These are phyloP conservation scores for Oryzias sinensis DNA, from an alignment of 2,797 vertebrate species.

Conservation along the genomic window DNA sequence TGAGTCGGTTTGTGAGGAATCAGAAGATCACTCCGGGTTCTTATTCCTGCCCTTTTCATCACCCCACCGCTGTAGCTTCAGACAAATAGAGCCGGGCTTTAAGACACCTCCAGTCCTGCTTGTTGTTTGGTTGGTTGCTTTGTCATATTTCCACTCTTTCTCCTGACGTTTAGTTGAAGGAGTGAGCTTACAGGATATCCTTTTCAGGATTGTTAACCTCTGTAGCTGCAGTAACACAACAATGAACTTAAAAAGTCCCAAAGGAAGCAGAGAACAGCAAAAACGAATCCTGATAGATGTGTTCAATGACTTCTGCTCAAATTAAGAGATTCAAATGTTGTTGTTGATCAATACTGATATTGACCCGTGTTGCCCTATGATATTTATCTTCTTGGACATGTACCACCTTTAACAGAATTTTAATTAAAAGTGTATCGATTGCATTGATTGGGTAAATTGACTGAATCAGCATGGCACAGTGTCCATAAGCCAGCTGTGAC, in stretches of 20 bases:
- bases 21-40: slow-evolving; percentile 27
- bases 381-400: slow-evolving; percentile 39
- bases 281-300: not conserved
- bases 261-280: not conserved
- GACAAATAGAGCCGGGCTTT: slow-evolving; percentile 24
- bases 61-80: slow-evolving; percentile 1
- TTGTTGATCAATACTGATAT: slow-evolving; percentile 32
- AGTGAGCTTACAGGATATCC: slow-evolving; percentile 14
- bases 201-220: slow-evolving; percentile 22
- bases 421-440: slow-evolving; percentile 41
- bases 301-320: slow-evolving; percentile 11
- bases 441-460: slow-evolving; percentile 31
- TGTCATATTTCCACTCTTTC: slow-evolving; percentile 18
- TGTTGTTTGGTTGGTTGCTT: slow-evolving; percentile 20
- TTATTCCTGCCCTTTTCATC: slow-evolving; percentile 28
- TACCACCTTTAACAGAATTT: slow-evolving; percentile 27
- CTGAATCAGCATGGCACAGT: slow-evolving; percentile 18
- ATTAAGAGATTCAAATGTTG: slow-evolving; percentile 23
- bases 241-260: slow-evolving; percentile 6
- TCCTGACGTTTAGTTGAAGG: slow-evolving; percentile 23
- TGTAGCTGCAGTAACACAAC: slow-evolving; percentile 8
- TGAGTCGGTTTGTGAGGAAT: slow-evolving; percentile 26
- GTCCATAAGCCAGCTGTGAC: slow-evolving; percentile 7
- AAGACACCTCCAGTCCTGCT: slow-evolving; percentile 13
- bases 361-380: slow-evolving; percentile 26